Evolutionary conservation across 2,888 invertebrate species (phyloP), one percentile per base, ranked within the genome.

Genomic region (Leucozona laternaria): DNA sequence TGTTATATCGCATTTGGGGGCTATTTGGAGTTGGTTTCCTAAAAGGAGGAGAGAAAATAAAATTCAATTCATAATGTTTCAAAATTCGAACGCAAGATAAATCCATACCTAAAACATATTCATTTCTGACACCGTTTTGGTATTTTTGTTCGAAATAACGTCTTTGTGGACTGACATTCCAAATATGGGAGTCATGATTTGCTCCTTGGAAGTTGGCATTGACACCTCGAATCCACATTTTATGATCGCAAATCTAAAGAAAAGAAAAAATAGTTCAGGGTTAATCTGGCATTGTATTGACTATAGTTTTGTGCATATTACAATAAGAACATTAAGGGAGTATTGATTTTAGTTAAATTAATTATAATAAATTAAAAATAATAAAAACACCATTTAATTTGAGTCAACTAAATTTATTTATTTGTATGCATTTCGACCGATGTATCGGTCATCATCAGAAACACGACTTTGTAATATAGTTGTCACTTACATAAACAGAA

Each of bases 121-220:
- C 17, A 43, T 15, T 40, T 40, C 60, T 62, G 15, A 43, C 25
- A 37, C 43, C 22, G 15, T 15, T 40, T 7, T 22, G 25, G 17
- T 43, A 62, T 1, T 8, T 15, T 40, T 22, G n/a, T 62, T 62
- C 40, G 10, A 62, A 62, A 43, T 22, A 2, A 13, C 25, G 1
- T 17, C 60, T n/a, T 15, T 62, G 15, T 0, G 43, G 6, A 20
- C 60, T 43, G 5, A 45, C 7, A 8, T 6, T 28, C 64, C 45
- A 64, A 4, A 64, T 22, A 48, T 45, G 64, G 13, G 45, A 45
- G n/a, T 64, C 45, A 17, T 34, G 57, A 34, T 57, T 57, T 17
- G 34, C 57, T 34, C 34, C 57, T 34, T 57, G 57, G 11, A 34
- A 34, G 11, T 57, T 64, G 17, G 45, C 17, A 48, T 64, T 64